Conservation (phyloP, 2,113 vertebrate genomes). For the Penelope pileata region DNA sequence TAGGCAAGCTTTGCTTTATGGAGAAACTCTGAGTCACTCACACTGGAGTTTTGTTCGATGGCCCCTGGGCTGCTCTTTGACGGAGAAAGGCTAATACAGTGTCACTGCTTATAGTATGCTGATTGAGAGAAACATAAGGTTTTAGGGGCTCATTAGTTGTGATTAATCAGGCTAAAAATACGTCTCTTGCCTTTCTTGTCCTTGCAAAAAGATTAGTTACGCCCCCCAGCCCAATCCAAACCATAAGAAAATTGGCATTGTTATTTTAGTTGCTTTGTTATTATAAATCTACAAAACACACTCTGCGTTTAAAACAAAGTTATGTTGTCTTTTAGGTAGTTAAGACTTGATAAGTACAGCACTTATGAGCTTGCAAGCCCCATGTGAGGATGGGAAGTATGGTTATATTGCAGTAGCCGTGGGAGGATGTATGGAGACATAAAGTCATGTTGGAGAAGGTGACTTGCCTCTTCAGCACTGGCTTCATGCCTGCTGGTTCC, state of each 20-base stretch:
- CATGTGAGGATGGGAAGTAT: accelerated
- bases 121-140: constrained; percentile 19
- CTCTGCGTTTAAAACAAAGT: background rate
- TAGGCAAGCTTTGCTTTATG: constrained; percentile 5
- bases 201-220: background rate
- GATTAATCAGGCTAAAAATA: constrained; percentile 46
- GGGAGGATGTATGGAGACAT: background rate
- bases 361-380: background rate
- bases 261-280: background rate
- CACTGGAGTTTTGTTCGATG: background rate
- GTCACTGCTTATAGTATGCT: constrained; percentile 12
- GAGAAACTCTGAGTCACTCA: background rate
- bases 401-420: background rate
- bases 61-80: constrained; percentile 2
- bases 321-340: background rate
- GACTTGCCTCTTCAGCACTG: background rate
- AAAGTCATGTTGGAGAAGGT: background rate
- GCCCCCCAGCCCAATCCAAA: background rate
- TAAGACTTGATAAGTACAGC: background rate
- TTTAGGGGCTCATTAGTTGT: constrained; percentile 49
- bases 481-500: background rate
- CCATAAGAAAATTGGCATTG: background rate
- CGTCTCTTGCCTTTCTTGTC: background rate
- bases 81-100: background rate
- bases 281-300: background rate